Percentiles rank a stretch among this genome's conserved stretches.
Evolutionary conservation across 1,140 invertebrate genomes (phyloP).

Genomic region (Dendroctonus ponderosae): DNA sequence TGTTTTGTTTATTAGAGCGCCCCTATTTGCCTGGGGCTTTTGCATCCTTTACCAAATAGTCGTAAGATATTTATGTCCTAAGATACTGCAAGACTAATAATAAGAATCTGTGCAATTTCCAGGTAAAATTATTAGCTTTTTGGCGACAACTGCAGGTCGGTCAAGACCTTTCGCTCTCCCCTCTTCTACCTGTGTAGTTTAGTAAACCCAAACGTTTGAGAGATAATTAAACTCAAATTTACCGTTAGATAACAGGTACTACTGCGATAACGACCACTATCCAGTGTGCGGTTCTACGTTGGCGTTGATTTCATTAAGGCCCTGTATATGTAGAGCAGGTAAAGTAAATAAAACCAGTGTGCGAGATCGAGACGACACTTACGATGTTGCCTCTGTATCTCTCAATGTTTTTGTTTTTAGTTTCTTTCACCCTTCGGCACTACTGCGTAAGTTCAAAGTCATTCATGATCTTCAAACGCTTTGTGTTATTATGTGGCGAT

Average conservation of each 20-base stretch:
- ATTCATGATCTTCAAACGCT: too few relatives aligned
- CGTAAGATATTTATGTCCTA: too few relatives aligned
- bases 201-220: conserved; percentile 22
- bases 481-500: too few relatives aligned
- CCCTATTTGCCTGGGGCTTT: too few relatives aligned
- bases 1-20: too few relatives aligned
- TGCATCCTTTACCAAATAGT: too few relatives aligned
- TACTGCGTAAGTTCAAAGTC: background rate
- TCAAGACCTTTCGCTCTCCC: too few relatives aligned
- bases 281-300: conserved; percentile 21
- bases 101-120: conserved; percentile 27
- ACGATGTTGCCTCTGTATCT: conserved; percentile 21
- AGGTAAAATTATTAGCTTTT: conserved; percentile 27
- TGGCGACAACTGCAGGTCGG: conserved; percentile 30
- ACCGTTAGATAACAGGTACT: conserved; percentile 32
- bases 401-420: conserved; percentile 1
- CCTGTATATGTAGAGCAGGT: conserved; percentile 31
- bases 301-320: conserved; percentile 31
- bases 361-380: conserved; percentile 26
- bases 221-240: conserved; percentile 32
- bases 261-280: conserved; percentile 20
- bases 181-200: conserved; percentile 19
- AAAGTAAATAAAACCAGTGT: conserved; percentile 30
- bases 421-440: background rate
- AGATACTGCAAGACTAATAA: too few relatives aligned